Conservation (phyloP, 2,797 vertebrate species). For the Ctenochaetus hawaiiensis region DNA sequence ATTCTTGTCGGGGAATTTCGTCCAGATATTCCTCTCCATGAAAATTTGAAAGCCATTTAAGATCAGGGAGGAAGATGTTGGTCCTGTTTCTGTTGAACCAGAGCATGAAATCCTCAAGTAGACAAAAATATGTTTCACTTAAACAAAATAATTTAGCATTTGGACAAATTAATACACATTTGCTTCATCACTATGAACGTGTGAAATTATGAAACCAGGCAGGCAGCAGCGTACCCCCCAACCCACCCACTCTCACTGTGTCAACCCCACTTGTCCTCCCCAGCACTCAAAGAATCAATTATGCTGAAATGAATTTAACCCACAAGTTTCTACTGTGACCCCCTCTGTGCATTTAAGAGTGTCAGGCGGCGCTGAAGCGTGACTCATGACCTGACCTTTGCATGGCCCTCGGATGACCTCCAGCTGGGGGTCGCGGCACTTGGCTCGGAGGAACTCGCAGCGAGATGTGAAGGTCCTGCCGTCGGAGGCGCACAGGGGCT, state of each 20-base stretch:
- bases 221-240: constrained; percentile 20
- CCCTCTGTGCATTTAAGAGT: constrained; percentile 57
- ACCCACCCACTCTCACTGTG: constrained; percentile 37
- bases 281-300: constrained; percentile 81
- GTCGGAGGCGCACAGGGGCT: constrained; percentile 94
- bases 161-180: constrained; percentile 16
- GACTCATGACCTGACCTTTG: constrained; percentile 92
- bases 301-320: constrained; percentile 81
- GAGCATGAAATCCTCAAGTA: background rate
- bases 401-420: constrained; percentile 94
- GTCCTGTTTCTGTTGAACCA: background rate
- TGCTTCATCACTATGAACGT: constrained; percentile 38
- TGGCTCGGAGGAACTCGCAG: constrained; percentile 96
- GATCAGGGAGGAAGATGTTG: constrained; percentile 9
- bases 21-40: constrained; percentile 15
- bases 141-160: constrained; percentile 13
- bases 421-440: constrained; percentile 96
- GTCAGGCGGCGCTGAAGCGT: constrained; percentile 70
- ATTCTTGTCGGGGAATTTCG: constrained; percentile 57
- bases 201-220: constrained; percentile 37
- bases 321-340: constrained; percentile 70
- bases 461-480: constrained; percentile 95
- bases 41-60: constrained; percentile 23
- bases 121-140: background rate
- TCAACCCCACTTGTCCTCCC: constrained; percentile 64